Evolutionary conservation across 1,140 invertebrate species (phyloP).

Genomic region (Lycorma delicatula): DNA sequence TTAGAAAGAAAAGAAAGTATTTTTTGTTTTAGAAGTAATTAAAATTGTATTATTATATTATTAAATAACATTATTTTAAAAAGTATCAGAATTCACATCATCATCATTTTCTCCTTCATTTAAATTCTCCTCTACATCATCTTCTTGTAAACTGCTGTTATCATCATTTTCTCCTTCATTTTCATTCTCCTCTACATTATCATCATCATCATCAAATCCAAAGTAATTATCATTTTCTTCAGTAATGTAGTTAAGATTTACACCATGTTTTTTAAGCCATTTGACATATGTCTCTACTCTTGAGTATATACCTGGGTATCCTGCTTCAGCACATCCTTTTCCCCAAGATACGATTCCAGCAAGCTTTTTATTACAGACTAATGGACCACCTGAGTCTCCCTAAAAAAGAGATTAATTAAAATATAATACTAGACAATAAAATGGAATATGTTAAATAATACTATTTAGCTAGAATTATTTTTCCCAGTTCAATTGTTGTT

Average conservation of each 20-base stretch:
- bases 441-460: too few species aligned
- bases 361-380: conserved; percentile 28
- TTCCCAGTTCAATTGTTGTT: too few species aligned
- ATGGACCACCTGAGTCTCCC: conserved; percentile 34
- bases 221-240: neutral
- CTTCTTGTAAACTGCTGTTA: too few species aligned
- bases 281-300: conserved; percentile 34
- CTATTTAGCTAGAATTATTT: too few species aligned
- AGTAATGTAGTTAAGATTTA: neutral
- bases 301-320: conserved; percentile 51
- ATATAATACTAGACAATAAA: too few species aligned
- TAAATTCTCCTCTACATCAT: neutral
- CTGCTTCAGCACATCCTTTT: conserved; percentile 42
- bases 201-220: neutral
- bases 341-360: conserved; percentile 45
- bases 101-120: neutral
- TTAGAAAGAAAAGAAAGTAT: too few species aligned
- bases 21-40: too few species aligned
- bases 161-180: too few species aligned
- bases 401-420: too few species aligned
- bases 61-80: neutral
- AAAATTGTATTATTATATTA: too few species aligned
- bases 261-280: conserved; percentile 7
- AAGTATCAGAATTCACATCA: neutral
- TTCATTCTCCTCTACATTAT: neutral